phyloP scores from a whole-genome alignment of 2,888 invertebrate species.

The Napeogenes inachia region DNA sequence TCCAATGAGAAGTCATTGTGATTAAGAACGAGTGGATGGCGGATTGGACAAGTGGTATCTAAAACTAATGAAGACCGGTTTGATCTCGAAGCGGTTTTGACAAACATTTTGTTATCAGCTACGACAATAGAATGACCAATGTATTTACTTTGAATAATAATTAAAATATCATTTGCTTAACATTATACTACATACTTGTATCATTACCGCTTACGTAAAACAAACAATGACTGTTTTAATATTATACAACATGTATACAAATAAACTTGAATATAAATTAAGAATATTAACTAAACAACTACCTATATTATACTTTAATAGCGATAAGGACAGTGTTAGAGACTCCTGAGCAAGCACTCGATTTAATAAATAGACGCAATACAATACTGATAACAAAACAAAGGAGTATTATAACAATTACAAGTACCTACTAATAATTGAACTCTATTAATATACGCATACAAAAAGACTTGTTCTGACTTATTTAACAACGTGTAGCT shows the following conservation, averaged over 20 bases:
- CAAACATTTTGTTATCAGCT: background rate
- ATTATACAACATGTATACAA: no score
- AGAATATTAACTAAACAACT: no score
- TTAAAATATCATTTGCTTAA: background rate
- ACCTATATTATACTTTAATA: no score
- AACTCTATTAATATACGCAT: background rate
- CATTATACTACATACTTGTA: no score
- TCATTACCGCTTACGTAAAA: no score
- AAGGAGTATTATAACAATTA: constrained; percentile 18
- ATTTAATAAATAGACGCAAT: constrained; percentile 15
- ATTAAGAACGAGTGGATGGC: constrained; percentile 11
- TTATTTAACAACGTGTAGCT: no score
- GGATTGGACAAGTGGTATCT: constrained; percentile 12
- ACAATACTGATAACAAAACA: constrained; percentile 27
- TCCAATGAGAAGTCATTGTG: background rate
- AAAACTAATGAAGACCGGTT: constrained; percentile 11
- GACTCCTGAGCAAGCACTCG: constrained; percentile 18
- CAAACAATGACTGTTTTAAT: no score
- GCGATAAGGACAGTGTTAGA: no score
- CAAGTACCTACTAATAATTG: background rate
- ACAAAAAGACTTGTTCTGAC: background rate
- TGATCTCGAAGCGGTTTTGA: constrained; percentile 13
- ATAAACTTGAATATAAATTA: no score
- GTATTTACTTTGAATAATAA: background rate
- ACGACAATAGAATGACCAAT: background rate